phyloP scores from a whole-genome alignment of 2,797 vertebrate species.

The Cryptoprocta ferox region DNA sequence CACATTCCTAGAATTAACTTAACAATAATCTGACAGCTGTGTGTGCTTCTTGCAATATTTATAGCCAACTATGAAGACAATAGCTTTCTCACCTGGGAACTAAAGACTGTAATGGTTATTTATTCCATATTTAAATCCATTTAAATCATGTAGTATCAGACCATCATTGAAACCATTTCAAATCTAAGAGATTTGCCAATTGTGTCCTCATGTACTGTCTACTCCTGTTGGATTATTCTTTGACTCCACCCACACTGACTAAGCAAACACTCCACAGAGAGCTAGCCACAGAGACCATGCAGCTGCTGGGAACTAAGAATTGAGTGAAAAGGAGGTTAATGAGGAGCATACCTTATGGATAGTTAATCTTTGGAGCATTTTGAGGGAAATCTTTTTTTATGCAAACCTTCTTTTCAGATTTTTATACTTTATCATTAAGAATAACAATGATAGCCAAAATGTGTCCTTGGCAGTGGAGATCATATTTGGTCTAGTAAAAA shows the following conservation, averaged over 20 bases:
- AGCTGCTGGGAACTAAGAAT: background rate
- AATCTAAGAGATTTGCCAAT: background rate
- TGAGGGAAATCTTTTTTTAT: background rate
- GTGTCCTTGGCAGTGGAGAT: slow-evolving; percentile 70
- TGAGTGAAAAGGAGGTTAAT: background rate
- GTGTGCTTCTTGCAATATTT: background rate
- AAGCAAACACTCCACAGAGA: background rate
- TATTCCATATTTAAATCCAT: background rate
- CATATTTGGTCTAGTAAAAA: slow-evolving; percentile 72
- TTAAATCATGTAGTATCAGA: background rate
- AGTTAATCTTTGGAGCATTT: slow-evolving; percentile 26
- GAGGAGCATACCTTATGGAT: background rate
- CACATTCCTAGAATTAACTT: slow-evolving; percentile 52
- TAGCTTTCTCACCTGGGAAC: slow-evolving; percentile 8
- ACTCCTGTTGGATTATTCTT: background rate
- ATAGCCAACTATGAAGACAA: background rate
- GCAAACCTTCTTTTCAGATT: slow-evolving; percentile 55
- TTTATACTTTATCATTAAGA: slow-evolving; percentile 68
- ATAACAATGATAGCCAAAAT: slow-evolving; percentile 73
- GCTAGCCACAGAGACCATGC: background rate
- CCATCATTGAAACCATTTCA: background rate
- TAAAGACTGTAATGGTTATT: background rate
- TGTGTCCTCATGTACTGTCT: background rate
- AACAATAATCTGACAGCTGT: background rate
- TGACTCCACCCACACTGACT: background rate